Evolutionary conservation across 2,113 vertebrate genomes (phyloP), one percentile per base, ranked within the genome.

Genomic region (Gasterosteus aculeatus): DNA sequence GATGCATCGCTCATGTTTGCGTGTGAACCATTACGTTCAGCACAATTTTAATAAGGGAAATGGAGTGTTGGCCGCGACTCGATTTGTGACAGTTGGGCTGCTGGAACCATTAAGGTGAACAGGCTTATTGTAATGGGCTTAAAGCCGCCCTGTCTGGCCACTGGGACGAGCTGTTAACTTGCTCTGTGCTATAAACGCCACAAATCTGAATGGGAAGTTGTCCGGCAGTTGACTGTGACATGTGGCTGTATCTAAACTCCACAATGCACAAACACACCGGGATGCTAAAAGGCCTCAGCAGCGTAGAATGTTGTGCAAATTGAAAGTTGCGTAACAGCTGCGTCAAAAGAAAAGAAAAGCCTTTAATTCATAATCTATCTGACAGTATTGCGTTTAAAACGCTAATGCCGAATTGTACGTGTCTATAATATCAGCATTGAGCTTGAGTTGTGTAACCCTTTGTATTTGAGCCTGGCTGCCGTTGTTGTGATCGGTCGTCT

Each of bases 61-160:
- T 87, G 83, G 88, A 87, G 75, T 72, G 74, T 68, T 90, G 90
- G 88, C 85, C 77, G 31, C 83, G 85, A 88, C 89, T 89, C 22
- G 73, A 88, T 91, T 91, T 88, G 86, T 88, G 85, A 90, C 88
- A 84, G 82, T 90, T 83, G 88, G 85, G 76, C 85, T 73, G 82
- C 77, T 87, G 84, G 78, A 84, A 80, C 83, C 83, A 84, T 85
- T 89, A 89, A 87, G 84, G 84, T 82, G 81, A 85, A 86, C 85
- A 70, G 84, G 81, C 82, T 90, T 85, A 77, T 81, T 88, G 84
- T 92, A 91, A 93, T 87, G 88, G 79, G 82, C 84, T 92, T 82
- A 86, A 44, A 82, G 77, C 49, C 4, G 78, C 44, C 60, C 84
- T 88, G 80, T 89, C 85, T 86, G 85, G 80, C 75, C 82, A 54